Evolutionary conservation across 2,888 invertebrate species (phyloP), one percentile per base, ranked within the genome.

Genomic region (Terebella lapidaria): DNA sequence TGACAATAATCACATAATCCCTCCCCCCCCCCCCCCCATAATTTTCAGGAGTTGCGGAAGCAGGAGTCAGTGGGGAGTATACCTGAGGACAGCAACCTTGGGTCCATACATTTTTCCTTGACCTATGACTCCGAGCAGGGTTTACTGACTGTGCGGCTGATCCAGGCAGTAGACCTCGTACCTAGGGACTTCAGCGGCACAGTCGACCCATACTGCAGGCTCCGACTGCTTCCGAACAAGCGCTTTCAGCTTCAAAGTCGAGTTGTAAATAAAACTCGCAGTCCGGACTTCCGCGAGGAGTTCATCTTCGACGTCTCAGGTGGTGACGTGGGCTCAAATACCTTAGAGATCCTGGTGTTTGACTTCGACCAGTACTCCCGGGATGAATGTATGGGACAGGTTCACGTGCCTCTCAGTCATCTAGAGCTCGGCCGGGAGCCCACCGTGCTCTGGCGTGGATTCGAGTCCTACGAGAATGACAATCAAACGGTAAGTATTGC

Each of bases 211-310:
- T 87, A 87, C 73, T 87, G 87, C 30, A 86, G 86, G 74, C 93
- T 94, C 1, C 92, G 92, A 81, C 92, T 94, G 89, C 92, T 94
- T 82, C 93, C 92, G 68, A 92, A 92, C 74, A 51, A 86, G 74
- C 51, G 86, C 74, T 85, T 85, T 71, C 72, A 87, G 87, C 3
- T 77, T 86, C 57, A 86, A 86, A 78, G 87, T 87, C 67, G 85
- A 86, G 58, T 87, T 87, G 69, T 87, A 87, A 65, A 87, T 87
- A 72, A 86, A 87, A 60, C 60, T 20, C 10, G 52, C 54, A 86
- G 86, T 78, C 87, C 87, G 67, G 85, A 86, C 58, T 87, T 87
- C 69, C 87, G 87, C 65, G 87, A 88, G 72, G 86, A 71, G 59
- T 88, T 88, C 69, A 85, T 86, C 2, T 88, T 88, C 70, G 87